Evolutionary conservation across 2,888 invertebrate genomes (phyloP).

Genomic region (Campoplex capitator): DNA sequence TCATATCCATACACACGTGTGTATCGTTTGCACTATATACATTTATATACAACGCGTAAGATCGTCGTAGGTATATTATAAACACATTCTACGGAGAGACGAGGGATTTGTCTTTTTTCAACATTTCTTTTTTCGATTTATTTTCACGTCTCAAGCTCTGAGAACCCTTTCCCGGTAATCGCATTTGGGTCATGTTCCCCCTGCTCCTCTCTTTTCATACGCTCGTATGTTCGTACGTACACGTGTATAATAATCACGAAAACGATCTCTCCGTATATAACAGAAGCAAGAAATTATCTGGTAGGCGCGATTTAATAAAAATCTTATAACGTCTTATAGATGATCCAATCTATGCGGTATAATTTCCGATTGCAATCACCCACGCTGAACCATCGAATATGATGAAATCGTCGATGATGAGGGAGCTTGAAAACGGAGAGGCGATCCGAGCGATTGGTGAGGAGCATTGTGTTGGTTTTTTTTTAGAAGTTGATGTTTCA

Average conservation of each 20-base stretch:
- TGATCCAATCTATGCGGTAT: constrained; percentile 32
- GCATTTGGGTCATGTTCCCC: constrained; percentile 61
- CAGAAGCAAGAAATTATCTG: constrained; percentile 37
- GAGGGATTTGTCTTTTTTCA: constrained; percentile 30
- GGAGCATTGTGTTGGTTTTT: neutral
- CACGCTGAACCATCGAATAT: neutral
- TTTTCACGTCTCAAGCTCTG: constrained; percentile 14
- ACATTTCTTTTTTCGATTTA: constrained; percentile 28
- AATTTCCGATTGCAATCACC: constrained; percentile 54
- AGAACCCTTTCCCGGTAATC: constrained; percentile 55
- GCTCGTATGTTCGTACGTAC: neutral
- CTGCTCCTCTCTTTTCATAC: neutral
- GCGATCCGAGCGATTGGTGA: neutral
- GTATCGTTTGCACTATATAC: constrained; percentile 39
- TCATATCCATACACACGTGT: constrained; percentile 20
- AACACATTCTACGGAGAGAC: constrained; percentile 55
- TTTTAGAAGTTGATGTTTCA: neutral
- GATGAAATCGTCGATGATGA: neutral
- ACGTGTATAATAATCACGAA: constrained; percentile 3
- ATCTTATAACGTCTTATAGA: constrained; percentile 44
- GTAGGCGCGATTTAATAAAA: constrained; percentile 34
- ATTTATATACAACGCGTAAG: constrained; percentile 5
- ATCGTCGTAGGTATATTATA: constrained; percentile 54
- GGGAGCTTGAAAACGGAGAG: neutral
- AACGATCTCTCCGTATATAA: constrained; percentile 3